Base-by-base conservation (phyloP, 2,797 vertebrate species). In the Agapornis canus region DNA sequence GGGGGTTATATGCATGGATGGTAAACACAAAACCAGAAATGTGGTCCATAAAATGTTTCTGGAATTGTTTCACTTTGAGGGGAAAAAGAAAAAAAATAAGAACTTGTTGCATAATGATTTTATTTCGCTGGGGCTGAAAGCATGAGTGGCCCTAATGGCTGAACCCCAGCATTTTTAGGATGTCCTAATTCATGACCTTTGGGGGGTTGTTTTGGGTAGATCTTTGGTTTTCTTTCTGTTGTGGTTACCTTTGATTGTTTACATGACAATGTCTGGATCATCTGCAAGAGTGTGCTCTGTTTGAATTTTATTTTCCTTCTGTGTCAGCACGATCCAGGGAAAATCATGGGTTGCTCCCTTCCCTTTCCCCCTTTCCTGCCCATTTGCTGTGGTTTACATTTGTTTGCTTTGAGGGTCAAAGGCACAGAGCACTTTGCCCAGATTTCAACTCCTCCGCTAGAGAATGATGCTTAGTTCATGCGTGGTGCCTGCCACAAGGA, bases 341-440 rank as follows among this genome's bases (percentile, higher is more conserved):
- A 80, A 64, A 61, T 71, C 45, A 11, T 89, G 90, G 39, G 52
- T 88, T 1, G 0, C 78, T 87, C 56, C 75, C 61, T 89, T 85
- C 59, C 90, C 49, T 70, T 89, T 84, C 29, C 45, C 56, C 64
- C 21, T 75, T 68, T 10, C 65, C 85, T 86, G 65, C 52, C 73
- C 78, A 15, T 96, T 75, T 79, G 37, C 79, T 89, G 66, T 96
- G 65, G 42, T 83, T 95, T 96, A 89, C 87, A 83, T 91, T 47
- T 71, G 63, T 90, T 60, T 92, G 83, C 78, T 76, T 52, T 68
- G 89, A 86, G 91, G 82, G 78, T 95, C 90, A 95, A 96, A 92
- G 83, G 68, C 80, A 87, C 84, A 90, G 91, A 86, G 94, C 85
- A 18, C 51, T 90, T 90, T 88, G 82, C 82, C 84, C 84, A 68